Percentiles rank a stretch among this genome's conserved stretches.
phyloP scores from a whole-genome alignment of 2,797 vertebrate species.

The Hydrophis major region DNA sequence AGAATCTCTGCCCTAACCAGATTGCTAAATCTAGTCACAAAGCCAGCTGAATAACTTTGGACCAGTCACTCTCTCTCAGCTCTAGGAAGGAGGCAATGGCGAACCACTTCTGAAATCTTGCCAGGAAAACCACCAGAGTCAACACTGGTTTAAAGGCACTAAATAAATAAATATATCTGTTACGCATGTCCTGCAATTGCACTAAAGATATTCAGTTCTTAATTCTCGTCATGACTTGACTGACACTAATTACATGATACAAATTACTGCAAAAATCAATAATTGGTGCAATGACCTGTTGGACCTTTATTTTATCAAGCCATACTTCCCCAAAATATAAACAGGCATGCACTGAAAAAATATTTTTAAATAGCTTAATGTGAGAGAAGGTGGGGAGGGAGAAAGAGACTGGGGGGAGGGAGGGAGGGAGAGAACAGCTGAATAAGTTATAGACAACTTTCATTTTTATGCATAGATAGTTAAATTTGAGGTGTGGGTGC shows the following conservation, averaged over 20 bases:
- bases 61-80: background rate
- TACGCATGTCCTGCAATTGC: background rate
- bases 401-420: background rate
- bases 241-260: background rate
- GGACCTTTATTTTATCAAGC: slow-evolving; percentile 20
- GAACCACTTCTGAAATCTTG: background rate
- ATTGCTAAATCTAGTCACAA: background rate
- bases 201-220: background rate
- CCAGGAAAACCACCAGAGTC: background rate
- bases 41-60: background rate
- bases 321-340: background rate
- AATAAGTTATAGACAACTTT: slow-evolving; percentile 45
- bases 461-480: slow-evolving; percentile 47
- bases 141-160: background rate
- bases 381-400: background rate
- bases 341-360: background rate
- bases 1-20: background rate
- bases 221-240: background rate
- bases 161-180: background rate
- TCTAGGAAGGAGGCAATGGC: background rate
- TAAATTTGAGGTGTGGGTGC: slow-evolving; percentile 31
- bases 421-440: slow-evolving; percentile 32
- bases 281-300: background rate
- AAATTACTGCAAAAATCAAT: background rate
- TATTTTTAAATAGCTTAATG: slow-evolving; percentile 13